Base-by-base conservation (phyloP, 2,888 invertebrate species). In the Zootermopsis nevadensis region DNA sequence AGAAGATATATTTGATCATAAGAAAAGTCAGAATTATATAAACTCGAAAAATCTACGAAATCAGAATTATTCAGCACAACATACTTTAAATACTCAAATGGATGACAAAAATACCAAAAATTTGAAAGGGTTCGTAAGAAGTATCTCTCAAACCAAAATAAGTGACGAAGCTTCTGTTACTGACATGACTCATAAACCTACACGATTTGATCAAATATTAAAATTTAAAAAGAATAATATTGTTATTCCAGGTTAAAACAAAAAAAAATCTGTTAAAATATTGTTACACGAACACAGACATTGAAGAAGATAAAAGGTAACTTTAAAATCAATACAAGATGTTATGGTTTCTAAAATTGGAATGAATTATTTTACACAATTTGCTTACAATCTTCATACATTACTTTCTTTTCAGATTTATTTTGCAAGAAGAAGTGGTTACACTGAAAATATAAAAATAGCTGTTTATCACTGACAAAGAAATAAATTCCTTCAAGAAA, bases 401-500 rank as follows among this genome's bases (percentile, higher is more conserved):
- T 60, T 27, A 48, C 30, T 0, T 35, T 69, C 19, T 42, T 72
- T 83, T 55, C 80, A 83, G 83, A 72, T 19, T 83, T n/a, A 74
- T 83, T 35, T 31, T 48, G 24, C 35, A 42, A 53, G 80, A 83
- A 80, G 83, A 83, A 31, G 33, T 38, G 4, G 80, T 74, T 27
- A 60, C 33, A 69, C 22, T 60, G 1, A n/a, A 60, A 15, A 67
- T 24, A 8, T 53, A 80, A 60, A 80, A 74, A 42, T 76, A 83
- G 6, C 74, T 72, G 2, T 15, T n/a, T 22, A 35, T 38, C 2
- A 80, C 76, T 31, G 83, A 80, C 33, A 48, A 33, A 67, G 69
- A 82, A 79, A 82, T 82, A 55, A 74, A 77, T 33, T 33, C 35
- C 0, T 80, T 66, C n/a, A 80, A 80, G 74, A 80, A 80, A 76